Evolutionary conservation across 2,113 vertebrate species (phyloP).

Genomic region (Otocyon megalotis): DNA sequence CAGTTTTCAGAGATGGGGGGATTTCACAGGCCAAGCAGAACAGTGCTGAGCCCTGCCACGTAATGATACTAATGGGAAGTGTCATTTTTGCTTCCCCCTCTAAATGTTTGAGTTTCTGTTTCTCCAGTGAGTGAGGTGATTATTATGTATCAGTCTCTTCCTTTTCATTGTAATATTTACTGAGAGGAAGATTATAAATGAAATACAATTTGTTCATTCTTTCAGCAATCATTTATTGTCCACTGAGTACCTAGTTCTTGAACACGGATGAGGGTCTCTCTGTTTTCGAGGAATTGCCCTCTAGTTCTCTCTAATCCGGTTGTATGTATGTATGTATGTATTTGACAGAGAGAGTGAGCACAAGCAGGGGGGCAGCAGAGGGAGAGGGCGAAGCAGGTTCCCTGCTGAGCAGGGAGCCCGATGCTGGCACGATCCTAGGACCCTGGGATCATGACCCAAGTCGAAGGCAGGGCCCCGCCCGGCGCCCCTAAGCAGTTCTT

Average conservation of each 20-base stretch:
- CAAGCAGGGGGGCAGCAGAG: no score
- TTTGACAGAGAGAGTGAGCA: no score
- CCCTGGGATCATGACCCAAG: no score
- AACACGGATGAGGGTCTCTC: background rate
- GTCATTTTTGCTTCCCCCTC: background rate
- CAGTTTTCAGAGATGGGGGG: background rate
- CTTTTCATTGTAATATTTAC: background rate
- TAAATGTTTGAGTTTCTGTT: conserved; percentile 2
- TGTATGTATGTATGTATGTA: no score
- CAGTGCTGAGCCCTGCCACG: background rate
- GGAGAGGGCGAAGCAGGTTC: no score
- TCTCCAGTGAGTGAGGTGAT: background rate
- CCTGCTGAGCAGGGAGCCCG: no score
- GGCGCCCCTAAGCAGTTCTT: background rate
- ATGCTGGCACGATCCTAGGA: no score
- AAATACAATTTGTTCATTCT: background rate
- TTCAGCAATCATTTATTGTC: background rate
- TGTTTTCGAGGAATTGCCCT: background rate
- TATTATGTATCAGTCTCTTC: background rate
- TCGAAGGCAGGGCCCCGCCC: no score
- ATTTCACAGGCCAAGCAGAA: background rate
- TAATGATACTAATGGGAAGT: background rate
- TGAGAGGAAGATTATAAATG: conserved; percentile 2
- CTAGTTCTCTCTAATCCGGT: background rate
- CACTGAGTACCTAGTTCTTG: background rate